Conservation (phyloP, 1,140 invertebrate species). For the Hestina assimilis region DNA sequence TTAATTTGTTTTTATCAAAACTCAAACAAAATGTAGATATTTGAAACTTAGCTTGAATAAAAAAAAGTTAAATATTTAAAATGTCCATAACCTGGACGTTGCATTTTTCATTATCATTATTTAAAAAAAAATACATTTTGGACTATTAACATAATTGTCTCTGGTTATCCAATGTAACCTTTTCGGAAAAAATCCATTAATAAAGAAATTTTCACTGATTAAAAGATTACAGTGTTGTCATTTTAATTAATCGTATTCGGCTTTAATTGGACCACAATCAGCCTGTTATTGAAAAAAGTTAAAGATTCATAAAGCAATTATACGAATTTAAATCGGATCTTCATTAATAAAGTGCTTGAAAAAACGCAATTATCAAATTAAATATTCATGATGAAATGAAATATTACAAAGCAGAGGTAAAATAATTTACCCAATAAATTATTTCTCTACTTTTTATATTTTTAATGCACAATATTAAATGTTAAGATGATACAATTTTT, state of each 20-base stretch:
- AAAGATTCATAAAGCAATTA: not conserved
- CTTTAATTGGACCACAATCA: constrained; percentile 5
- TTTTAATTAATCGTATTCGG: not conserved
- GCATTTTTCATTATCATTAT: no score
- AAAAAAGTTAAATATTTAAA: no score
- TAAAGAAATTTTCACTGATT: not conserved
- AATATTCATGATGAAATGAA: not conserved
- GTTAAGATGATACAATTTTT: no score
- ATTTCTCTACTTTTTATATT: not conserved
- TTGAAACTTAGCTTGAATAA: no score
- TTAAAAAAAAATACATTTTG: no score
- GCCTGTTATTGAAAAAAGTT: not conserved
- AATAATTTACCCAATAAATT: constrained; percentile 1
- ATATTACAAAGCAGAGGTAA: not conserved
- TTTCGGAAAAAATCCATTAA: no score
- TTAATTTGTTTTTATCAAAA: constrained; percentile 10
- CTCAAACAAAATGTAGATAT: not conserved
- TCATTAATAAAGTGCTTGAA: not conserved
- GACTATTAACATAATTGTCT: no score
- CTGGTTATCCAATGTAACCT: no score
- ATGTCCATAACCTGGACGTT: no score
- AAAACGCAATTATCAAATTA: not conserved
- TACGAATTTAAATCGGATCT: not conserved
- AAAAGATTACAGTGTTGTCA: not conserved
- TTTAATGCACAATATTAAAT: not conserved